Conservation (phyloP, 2,113 vertebrate genomes). For the Myotis brandtii region DNA sequence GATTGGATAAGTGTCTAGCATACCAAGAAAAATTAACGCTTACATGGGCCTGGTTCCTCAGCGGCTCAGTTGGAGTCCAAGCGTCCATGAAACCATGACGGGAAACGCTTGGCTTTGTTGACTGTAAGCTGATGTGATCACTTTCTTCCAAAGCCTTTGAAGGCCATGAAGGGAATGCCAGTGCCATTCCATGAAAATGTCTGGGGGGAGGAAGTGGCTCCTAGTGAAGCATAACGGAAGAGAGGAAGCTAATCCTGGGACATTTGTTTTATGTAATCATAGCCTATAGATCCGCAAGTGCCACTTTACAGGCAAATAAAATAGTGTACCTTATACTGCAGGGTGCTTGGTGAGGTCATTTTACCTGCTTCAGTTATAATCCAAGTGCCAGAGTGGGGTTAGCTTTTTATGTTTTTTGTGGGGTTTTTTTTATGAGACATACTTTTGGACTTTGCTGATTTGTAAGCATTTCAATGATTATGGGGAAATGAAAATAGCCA, state of each 20-base stretch:
- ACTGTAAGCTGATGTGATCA: not conserved
- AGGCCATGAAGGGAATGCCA: not conserved
- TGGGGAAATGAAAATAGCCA: not conserved
- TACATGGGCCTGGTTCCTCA: not conserved
- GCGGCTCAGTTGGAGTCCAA: not conserved
- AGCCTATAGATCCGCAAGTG: not conserved
- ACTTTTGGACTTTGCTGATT: not conserved
- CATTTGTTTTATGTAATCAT: not conserved
- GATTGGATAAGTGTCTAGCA: not conserved
- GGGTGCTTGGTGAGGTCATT: not conserved
- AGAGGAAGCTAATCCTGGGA: not conserved
- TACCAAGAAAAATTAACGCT: not conserved
- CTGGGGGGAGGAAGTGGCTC: not conserved
- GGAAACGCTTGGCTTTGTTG: not conserved
- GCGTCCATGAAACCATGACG: not conserved
- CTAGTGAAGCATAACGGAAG: not conserved
- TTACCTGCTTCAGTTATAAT: not conserved
- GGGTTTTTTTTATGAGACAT: not conserved
- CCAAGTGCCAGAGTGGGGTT: not conserved
- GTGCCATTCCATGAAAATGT: not conserved
- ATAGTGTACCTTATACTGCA: not conserved
- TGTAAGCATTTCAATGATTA: slow-evolving; percentile 20
- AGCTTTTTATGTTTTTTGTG: not conserved
- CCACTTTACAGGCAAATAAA: not conserved
- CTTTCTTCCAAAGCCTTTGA: not conserved